These are phyloP conservation scores for Capitulum mitella DNA, from an alignment of 2,888 invertebrate genomes.

Conservation along the genomic window DNA sequence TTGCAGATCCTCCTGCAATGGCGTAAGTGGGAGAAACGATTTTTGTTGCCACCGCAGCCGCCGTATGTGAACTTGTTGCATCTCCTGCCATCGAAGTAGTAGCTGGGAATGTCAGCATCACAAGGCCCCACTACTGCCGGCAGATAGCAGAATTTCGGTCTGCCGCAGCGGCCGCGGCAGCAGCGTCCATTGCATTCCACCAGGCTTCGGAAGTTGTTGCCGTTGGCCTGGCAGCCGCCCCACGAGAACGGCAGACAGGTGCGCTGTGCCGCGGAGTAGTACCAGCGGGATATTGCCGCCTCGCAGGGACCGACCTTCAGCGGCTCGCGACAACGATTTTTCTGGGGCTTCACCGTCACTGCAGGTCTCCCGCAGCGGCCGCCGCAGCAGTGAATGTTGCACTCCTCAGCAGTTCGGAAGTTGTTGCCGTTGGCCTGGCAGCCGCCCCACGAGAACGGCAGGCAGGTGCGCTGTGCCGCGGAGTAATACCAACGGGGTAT, in stretches of 20 bases:
- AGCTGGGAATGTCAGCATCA: too few relatives aligned
- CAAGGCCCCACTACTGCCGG: too few relatives aligned
- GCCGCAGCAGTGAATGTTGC: not conserved
- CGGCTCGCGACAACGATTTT: too few relatives aligned
- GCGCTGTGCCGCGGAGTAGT: too few relatives aligned
- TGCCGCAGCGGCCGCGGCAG: not conserved
- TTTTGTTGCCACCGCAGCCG: not conserved
- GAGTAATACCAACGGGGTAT: not conserved
- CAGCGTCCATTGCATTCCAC: too few relatives aligned
- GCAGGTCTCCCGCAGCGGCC: not conserved
- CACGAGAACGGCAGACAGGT: too few relatives aligned
- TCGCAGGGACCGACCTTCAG: too few relatives aligned
- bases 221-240: too few relatives aligned
- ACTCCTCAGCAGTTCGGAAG: not conserved
- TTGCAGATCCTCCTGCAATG: not conserved
- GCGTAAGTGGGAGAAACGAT: not conserved
- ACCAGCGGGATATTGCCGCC: too few relatives aligned
- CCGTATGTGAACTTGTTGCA: not conserved
- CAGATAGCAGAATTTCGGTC: too few relatives aligned
- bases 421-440: not conserved
- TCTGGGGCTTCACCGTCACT: too few relatives aligned
- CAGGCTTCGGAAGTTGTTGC: too few relatives aligned
- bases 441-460: not conserved
- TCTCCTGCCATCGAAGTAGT: not conserved
- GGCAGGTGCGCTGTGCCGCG: not conserved